phyloP scores from a whole-genome alignment of 30 jellyfish, hydroid and myxozoan species.

The Chrysaora quinquecirrha region DNA sequence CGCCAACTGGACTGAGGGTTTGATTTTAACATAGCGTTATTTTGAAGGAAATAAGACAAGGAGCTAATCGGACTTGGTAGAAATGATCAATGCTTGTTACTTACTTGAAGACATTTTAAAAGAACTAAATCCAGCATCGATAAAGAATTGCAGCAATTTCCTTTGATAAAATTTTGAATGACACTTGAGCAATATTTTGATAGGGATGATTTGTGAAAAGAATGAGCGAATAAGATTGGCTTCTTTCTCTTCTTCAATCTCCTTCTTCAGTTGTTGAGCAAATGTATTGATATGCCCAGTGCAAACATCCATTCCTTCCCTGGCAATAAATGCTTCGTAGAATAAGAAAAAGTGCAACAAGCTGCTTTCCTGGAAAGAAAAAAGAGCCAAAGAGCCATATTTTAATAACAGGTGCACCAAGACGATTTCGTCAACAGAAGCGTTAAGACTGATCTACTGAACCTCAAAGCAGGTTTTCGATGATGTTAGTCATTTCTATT shows the following conservation, averaged over 20 bases:
- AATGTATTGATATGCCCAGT: slow-evolving; percentile 1
- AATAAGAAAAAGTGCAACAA: slow-evolving; percentile 16
- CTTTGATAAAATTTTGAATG: slow-evolving; percentile 46
- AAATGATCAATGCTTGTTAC: too few species aligned
- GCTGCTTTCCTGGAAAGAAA: slow-evolving; percentile 15
- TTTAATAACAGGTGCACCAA: too few species aligned
- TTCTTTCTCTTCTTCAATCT: neutral
- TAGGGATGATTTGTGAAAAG: slow-evolving; percentile 39
- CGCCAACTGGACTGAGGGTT: too few species aligned
- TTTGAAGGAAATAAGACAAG: too few species aligned
- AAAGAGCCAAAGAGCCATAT: too few species aligned
- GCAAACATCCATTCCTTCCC: slow-evolving; percentile 14
- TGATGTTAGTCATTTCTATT: too few species aligned
- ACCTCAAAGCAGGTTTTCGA: too few species aligned
- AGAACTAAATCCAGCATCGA: slow-evolving; percentile 33
- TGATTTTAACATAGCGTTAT: too few species aligned
- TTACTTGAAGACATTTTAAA: neutral
- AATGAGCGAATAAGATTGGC: slow-evolving; percentile 5
- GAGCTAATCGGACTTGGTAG: too few species aligned
- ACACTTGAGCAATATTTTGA: slow-evolving; percentile 19
- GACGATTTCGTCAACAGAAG: too few species aligned
- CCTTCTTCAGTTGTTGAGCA: slow-evolving; percentile 6
- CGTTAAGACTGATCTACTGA: too few species aligned
- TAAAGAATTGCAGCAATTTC: slow-evolving; percentile 39
- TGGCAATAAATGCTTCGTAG: slow-evolving; percentile 35